Base-by-base conservation (phyloP, 2,888 invertebrate species). In the Zootermopsis nevadensis region DNA sequence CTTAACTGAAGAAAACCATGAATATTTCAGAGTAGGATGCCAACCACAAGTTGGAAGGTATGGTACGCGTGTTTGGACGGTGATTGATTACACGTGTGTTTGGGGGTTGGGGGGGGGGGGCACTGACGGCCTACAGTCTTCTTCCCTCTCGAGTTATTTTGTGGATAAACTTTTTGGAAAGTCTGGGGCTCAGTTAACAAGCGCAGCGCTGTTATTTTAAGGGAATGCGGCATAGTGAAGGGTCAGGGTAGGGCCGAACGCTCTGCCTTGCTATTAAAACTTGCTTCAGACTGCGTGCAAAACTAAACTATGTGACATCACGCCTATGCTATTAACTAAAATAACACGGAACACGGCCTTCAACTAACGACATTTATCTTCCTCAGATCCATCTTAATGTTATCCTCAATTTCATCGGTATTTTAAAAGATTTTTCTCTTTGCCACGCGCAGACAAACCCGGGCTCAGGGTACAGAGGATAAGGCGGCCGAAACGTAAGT, bases 131-230 rank as follows among this genome's bases (percentile, higher is more conserved):
- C 19, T 42, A 42, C 38, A 15, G 48, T 48, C 48, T 48, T 48
- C 48, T 48, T 19, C 48, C 4, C 15, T 48, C 48, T 19, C 19
- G 19, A 48, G 15, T 48, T 55, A 27, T 55, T 55, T 77, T 77
- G 77, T 77, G 77, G 77, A 55, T 77, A 77, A 77, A 77, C 77
- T 77, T 55, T 77, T 53, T 30, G 55, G 77, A 48, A 48, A 77
- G 77, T 77, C 77, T 77, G 77, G 77, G 53, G 77, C 10, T 77
- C 27, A 38, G 79, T 66, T 79, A 79, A 79, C 79, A 79, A 79
- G 79, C 79, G 22, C 55, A 77, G 66, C 79, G 79, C 79, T 79
- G 66, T 79, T 79, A 79, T 79, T 79, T 79, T 79, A 79, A 66
- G 66, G 66, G 79, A 27, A 79, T 79, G 30, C 33, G 66, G 24